phyloP scores from a whole-genome alignment of 2,888 invertebrate genomes.

The Dasypogon diadema region DNA sequence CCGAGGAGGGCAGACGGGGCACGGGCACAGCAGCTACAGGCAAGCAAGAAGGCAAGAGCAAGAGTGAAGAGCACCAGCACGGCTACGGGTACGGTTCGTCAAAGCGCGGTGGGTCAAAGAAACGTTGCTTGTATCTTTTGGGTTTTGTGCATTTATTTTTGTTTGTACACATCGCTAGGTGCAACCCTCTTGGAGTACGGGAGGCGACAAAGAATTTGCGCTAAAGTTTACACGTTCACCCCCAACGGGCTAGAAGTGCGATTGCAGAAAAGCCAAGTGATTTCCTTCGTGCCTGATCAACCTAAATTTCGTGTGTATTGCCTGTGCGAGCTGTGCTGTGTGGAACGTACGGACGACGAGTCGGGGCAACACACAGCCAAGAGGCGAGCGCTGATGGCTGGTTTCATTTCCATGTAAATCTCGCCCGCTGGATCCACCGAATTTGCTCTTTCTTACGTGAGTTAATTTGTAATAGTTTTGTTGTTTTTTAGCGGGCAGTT shows the following conservation, averaged over 20 bases:
- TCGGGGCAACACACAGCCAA: slow-evolving; percentile 9
- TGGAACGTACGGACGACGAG: background rate
- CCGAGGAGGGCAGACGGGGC: background rate
- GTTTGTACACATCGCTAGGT: slow-evolving; percentile 43
- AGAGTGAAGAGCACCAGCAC: too few relatives aligned
- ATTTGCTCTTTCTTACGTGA: slow-evolving; percentile 45
- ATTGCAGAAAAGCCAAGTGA: slow-evolving; percentile 39
- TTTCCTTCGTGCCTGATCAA: slow-evolving; percentile 39
- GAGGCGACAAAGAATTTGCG: slow-evolving; percentile 47
- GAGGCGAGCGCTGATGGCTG: slow-evolving; percentile 23
- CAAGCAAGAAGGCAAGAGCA: too few relatives aligned
- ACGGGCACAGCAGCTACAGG: slow-evolving; percentile 16
- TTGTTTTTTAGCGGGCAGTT: slow-evolving; percentile 17
- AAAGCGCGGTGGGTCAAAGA: slow-evolving; percentile 48
- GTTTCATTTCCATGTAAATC: slow-evolving; percentile 36
- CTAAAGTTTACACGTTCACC: slow-evolving; percentile 37
- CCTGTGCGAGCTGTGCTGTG: background rate
- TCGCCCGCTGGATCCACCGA: slow-evolving; percentile 4
- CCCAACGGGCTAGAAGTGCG: slow-evolving; percentile 16
- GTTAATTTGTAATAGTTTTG: slow-evolving; percentile 43
- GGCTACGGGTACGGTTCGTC: too few relatives aligned
- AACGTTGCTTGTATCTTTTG: slow-evolving; percentile 37
- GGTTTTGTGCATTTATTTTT: slow-evolving; percentile 49
- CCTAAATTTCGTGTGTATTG: slow-evolving; percentile 31
- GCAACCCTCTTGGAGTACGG: slow-evolving; percentile 22